Base-by-base conservation (phyloP, 2,113 vertebrate species). In the Galbula dea region DNA sequence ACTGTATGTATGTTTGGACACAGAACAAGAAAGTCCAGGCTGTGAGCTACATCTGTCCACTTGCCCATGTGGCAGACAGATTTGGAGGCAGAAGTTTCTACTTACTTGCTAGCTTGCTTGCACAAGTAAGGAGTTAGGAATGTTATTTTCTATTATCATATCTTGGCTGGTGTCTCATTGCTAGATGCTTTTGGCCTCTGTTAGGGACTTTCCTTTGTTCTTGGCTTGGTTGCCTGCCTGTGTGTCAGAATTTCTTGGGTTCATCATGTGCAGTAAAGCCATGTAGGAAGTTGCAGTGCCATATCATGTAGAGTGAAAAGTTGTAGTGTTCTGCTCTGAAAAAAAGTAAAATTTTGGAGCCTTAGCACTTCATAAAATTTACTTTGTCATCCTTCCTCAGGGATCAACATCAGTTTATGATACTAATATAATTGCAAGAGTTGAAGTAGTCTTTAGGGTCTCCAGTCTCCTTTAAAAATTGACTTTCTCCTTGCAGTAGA, bases 61-160 rank as follows among this genome's bases (percentile, higher is more conserved):
- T 57, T 93, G 29, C 20, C 13, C 2, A 0, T 7, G 26, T 2
- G 6, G 23, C 32, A 37, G 24, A 34, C 3, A 4, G 10, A 5
- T 23, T 39, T 67, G 52, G 27, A 73, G 11, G 41, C 7, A 68
- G 19, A 63, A 58, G 3, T 41, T 86, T 54, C 14, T 58, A 2
- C 3, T 76, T 68, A 26, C 29, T 61, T 76, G n/a, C 14, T 69
- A 18, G 9, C 32, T 75, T 79, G 24, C 37, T 61, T 90, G 51
- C 5, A 11, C 17, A 83, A 4, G 8, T 21, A 21, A 37, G 8
- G 34, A 90, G 7, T 32, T 10, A 32, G 11, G 14, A 65, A 7
- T 0, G 2, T 62, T 37, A 23, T 66, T 9, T 83, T 65, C 10
- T 61, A 0, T 73, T 55, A 41, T 37, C 8, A 1, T 45, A 1